Evolutionary conservation across 2,113 vertebrate genomes (phyloP), one percentile per base, ranked within the genome.

Genomic region (Cryptotis parvus): DNA sequence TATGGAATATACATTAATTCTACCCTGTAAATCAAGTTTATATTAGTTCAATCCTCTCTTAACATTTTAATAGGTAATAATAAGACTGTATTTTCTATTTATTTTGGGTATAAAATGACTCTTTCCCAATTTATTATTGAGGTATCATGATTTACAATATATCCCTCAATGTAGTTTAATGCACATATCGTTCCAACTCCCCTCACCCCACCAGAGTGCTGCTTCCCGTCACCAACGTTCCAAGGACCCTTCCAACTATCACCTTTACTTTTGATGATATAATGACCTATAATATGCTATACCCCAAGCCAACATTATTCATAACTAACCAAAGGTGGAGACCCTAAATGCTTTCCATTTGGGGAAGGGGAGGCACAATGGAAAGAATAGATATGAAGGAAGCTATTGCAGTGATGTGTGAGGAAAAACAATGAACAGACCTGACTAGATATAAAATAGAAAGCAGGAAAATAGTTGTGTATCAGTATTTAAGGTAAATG

Each of bases 81-180:
- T 65, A 24, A 78, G 14, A 65, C 18, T 41, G 2, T 82, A 70
- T 84, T 95, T 75, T 73, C 39, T 63, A 6, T 70, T 37, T 73
- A 45, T 74, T 78, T 77, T 81, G 74, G 69, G 37, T 83, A 82
- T 92, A 85, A 31, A 82, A 72, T 72, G 73, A 74, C 9, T 55
- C 55, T 39, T 18, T 6, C 55, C 55, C 55, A 58, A 58, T 58
- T 58, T 58, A 58, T 58, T 58, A 24, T 58, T 58, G 18, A 58
- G 18, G 18, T 24, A 58, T 20, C 55, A 58, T 22, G 18, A 18
- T 58, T 18, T 58, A 58, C 16, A 58, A 58, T 24, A n/a, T n/a
- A n/a, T 22, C 20, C 3, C 8, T 58, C 24, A 58, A 5, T 58
- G 55, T 58, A 58, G 55, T 18, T 58, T 58, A 58, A 58, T 58